These are phyloP conservation scores for Bacillus rossius DNA, from an alignment of 1,140 invertebrate genomes.

Conservation along the genomic window DNA sequence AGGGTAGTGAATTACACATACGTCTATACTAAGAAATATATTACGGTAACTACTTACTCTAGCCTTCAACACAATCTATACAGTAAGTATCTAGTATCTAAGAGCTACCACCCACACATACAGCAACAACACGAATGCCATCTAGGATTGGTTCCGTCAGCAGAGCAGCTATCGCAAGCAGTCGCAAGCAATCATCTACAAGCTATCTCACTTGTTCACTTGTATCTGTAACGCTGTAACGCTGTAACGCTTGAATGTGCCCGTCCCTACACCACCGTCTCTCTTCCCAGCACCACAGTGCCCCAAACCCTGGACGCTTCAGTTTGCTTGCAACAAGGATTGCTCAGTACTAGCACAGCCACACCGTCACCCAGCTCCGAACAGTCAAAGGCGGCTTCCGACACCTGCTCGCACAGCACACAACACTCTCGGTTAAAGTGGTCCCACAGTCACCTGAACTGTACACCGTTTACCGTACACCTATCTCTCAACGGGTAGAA, in stretches of 20 bases:
- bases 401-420: conserved; percentile 17
- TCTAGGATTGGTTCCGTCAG: conserved; percentile 18
- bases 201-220: conserved; percentile 21
- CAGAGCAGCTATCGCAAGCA: conserved; percentile 20
- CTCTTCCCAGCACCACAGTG: conserved; percentile 16
- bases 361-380: conserved; percentile 16
- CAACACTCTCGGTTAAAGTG: conserved; percentile 5
- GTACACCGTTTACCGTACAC: no score
- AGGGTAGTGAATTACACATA: conserved; percentile 17
- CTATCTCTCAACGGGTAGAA: no score
- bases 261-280: conserved; percentile 21
- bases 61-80: conserved; percentile 11
- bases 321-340: conserved; percentile 22
- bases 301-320: conserved; percentile 17
- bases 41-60: conserved; percentile 16
- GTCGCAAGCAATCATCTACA: conserved; percentile 20
- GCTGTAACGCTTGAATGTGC: no score
- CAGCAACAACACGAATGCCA: conserved; percentile 20
- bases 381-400: conserved; percentile 19
- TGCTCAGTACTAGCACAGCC: conserved; percentile 21
- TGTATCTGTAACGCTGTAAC: conserved; percentile 16
- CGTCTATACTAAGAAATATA: conserved; percentile 12
- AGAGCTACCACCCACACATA: conserved; percentile 16
- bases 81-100: conserved; percentile 16
- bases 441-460: no score